Evolutionary conservation across 2,113 vertebrate species (phyloP).

Genomic region (Columbina picui): DNA sequence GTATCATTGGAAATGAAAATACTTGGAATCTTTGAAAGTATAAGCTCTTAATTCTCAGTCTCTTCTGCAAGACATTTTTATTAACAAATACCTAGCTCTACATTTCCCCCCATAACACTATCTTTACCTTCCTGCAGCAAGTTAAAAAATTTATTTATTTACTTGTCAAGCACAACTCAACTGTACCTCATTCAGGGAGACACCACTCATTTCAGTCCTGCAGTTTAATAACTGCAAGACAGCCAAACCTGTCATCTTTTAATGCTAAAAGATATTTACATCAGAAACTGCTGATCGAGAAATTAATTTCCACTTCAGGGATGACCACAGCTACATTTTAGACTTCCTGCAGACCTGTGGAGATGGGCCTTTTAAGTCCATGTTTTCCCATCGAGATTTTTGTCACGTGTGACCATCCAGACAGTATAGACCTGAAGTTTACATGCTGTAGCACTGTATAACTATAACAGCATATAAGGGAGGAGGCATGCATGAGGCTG

Average conservation of each 20-base stretch:
- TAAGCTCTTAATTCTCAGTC: background rate
- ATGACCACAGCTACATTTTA: background rate
- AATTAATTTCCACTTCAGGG: background rate
- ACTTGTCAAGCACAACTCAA: background rate
- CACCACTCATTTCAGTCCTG: background rate
- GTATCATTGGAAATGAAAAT: background rate
- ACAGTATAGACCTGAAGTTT: background rate
- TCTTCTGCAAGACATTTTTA: background rate
- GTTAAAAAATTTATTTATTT: background rate
- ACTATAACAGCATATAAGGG: background rate
- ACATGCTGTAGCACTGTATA: background rate
- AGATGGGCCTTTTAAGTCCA: background rate
- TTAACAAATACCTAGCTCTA: background rate
- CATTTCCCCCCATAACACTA: background rate
- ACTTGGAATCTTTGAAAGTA: background rate
- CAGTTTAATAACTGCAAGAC: background rate
- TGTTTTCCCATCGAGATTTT: background rate
- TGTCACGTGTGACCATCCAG: background rate
- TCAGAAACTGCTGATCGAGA: background rate
- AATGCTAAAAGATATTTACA: background rate
- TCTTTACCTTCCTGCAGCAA: background rate
- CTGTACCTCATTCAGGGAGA: background rate
- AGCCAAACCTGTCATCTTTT: background rate
- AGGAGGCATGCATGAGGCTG: background rate
- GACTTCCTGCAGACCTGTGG: background rate